phyloP scores from a whole-genome alignment of 2,888 invertebrate genomes.

The Cremastobaeus sp. region DNA sequence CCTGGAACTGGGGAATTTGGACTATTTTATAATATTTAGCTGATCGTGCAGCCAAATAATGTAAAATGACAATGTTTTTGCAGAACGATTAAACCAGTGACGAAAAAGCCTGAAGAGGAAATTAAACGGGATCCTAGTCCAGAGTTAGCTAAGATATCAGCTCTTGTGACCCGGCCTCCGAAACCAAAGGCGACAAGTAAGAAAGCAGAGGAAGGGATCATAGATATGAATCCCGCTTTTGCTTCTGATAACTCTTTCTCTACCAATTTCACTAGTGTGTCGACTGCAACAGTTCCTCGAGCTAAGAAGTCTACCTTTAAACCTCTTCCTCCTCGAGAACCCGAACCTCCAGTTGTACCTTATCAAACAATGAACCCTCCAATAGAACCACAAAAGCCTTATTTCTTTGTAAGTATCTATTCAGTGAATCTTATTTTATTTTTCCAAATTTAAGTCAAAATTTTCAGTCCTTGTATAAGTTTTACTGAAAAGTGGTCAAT shows the following conservation, averaged over 20 bases:
- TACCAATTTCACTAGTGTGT: constrained; percentile 69
- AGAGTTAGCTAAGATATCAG: constrained; percentile 90
- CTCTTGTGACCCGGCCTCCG: constrained; percentile 89
- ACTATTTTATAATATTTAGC: too few relatives aligned
- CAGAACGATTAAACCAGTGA: constrained; percentile 84
- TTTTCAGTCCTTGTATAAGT: too few relatives aligned
- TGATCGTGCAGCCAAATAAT: too few relatives aligned
- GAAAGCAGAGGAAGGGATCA: constrained; percentile 73
- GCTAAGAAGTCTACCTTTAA: constrained; percentile 72
- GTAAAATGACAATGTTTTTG: too few relatives aligned
- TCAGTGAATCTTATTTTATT: constrained; percentile 57
- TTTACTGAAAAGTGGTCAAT: too few relatives aligned
- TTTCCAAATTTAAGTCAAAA: background rate
- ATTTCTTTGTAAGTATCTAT: constrained; percentile 74
- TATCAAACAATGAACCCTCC: constrained; percentile 65
- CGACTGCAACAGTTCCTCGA: constrained; percentile 69
- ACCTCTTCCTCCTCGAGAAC: constrained; percentile 68
- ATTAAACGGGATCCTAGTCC: constrained; percentile 86
- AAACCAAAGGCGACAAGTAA: constrained; percentile 82
- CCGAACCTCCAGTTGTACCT: constrained; percentile 58
- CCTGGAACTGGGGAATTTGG: background rate
- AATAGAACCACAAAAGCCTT: constrained; percentile 68
- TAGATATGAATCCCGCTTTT: constrained; percentile 72
- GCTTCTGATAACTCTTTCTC: constrained; percentile 73
- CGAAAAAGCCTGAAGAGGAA: constrained; percentile 81